These are phyloP conservation scores for Hylomyscus alleni DNA, from an alignment of 2,797 vertebrate genomes.

Conservation along the genomic window DNA sequence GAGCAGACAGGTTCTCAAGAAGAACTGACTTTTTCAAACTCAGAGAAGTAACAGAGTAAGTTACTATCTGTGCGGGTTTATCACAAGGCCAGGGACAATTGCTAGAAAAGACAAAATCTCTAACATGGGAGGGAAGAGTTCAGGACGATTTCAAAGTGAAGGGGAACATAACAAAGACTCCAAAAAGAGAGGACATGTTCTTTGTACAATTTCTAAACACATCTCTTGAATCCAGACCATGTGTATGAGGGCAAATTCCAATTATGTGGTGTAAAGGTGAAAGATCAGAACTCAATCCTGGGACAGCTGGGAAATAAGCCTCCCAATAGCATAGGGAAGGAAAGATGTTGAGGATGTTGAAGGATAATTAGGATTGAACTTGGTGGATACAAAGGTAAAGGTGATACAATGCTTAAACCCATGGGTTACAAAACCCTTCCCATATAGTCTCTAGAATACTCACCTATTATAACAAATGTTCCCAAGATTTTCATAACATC, in stretches of 20 bases:
- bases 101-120: background rate
- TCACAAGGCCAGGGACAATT: rapidly evolving
- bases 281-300: background rate
- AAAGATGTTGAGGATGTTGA: background rate
- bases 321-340: background rate
- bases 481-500: background rate
- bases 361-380: background rate
- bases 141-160: background rate
- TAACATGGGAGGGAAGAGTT: background rate
- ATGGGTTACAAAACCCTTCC: background rate
- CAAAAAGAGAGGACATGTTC: background rate
- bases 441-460: background rate
- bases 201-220: background rate
- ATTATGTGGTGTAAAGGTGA: background rate
- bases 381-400: background rate
- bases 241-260: background rate
- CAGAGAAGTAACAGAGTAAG: too few species aligned
- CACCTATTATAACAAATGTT: background rate
- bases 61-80: background rate
- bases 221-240: background rate
- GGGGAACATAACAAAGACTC: background rate
- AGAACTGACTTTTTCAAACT: background rate
- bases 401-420: background rate
- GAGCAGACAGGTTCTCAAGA: background rate
- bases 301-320: background rate